Evolutionary conservation across 2,888 invertebrate species (phyloP).

Genomic region (Galerucella calmariensis): DNA sequence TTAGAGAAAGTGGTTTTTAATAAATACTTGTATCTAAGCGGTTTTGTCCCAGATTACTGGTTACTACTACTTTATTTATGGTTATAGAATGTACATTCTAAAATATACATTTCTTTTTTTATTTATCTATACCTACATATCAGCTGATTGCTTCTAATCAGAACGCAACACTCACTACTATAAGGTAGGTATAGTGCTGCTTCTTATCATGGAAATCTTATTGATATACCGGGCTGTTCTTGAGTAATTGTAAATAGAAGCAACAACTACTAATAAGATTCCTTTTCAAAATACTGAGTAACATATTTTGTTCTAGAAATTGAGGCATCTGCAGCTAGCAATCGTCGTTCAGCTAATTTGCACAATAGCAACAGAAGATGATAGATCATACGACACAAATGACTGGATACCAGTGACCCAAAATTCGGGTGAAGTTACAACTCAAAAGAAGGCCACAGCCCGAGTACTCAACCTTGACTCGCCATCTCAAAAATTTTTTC

Average conservation of each 20-base stretch:
- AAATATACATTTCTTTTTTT: conserved; percentile 9
- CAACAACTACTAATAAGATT: too few species aligned
- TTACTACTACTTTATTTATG: neutral
- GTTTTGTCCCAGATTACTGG: conserved; percentile 14
- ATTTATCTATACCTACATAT: neutral
- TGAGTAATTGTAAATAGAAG: too few species aligned
- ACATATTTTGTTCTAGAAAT: conserved; percentile 43
- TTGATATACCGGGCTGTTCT: too few species aligned
- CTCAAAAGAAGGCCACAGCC: conserved; percentile 57
- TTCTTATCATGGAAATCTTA: too few species aligned
- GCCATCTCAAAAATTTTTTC: conserved; percentile 54
- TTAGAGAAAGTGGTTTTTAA: conserved; percentile 14
- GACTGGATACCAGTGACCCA: conserved; percentile 71
- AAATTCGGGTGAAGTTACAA: conserved; percentile 26
- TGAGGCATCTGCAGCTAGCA: conserved; percentile 40
- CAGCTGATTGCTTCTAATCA: neutral
- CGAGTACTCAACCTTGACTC: conserved; percentile 59
- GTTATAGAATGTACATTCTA: conserved; percentile 17
- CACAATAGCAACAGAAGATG: conserved; percentile 38
- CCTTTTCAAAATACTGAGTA: neutral
- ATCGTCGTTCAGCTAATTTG: conserved; percentile 40
- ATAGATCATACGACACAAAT: conserved; percentile 58
- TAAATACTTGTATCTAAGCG: conserved; percentile 7
- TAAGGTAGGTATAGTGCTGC: neutral
- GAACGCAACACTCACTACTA: neutral